A percentile compares a stretch with the other conserved stretches of the same genome.
Evolutionary conservation across 2,113 vertebrate species (phyloP).

Genomic region (Oriolus oriolus): DNA sequence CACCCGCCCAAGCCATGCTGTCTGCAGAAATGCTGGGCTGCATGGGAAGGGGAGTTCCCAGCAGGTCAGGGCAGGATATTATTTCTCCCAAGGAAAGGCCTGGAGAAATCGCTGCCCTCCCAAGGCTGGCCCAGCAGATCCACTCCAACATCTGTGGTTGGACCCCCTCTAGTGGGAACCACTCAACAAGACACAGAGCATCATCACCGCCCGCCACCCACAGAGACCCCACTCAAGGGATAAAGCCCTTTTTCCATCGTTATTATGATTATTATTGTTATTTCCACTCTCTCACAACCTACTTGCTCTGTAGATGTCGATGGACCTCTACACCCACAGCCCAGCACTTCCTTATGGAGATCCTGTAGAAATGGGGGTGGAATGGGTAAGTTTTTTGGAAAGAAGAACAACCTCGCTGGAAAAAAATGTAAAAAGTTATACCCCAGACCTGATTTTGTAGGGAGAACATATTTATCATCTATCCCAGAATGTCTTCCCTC

Average conservation of each 20-base stretch:
- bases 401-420: background rate
- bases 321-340: background rate
- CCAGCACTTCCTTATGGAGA: background rate
- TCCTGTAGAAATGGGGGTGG: background rate
- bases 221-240: conserved; percentile 6
- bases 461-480: conserved; percentile 45
- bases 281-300: background rate
- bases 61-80: background rate
- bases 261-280: accelerated
- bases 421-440: background rate
- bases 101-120: conserved; percentile 12
- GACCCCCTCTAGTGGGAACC: conserved; percentile 68
- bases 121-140: background rate
- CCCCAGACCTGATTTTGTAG: background rate
- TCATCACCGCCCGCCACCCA: background rate
- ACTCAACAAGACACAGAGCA: conserved; percentile 31
- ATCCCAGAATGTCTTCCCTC: conserved; percentile 13
- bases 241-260: background rate
- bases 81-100: background rate
- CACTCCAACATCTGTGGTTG: conserved; percentile 58
- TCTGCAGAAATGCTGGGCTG: accelerated
- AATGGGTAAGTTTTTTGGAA: background rate
- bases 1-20: background rate
- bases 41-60: background rate
- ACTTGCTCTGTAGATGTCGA: background rate